A percentile compares a stretch with the other conserved stretches of the same genome.
These are phyloP conservation scores for Nycticorax nycticorax DNA, from an alignment of 2,113 vertebrate genomes.

Conservation along the genomic window DNA sequence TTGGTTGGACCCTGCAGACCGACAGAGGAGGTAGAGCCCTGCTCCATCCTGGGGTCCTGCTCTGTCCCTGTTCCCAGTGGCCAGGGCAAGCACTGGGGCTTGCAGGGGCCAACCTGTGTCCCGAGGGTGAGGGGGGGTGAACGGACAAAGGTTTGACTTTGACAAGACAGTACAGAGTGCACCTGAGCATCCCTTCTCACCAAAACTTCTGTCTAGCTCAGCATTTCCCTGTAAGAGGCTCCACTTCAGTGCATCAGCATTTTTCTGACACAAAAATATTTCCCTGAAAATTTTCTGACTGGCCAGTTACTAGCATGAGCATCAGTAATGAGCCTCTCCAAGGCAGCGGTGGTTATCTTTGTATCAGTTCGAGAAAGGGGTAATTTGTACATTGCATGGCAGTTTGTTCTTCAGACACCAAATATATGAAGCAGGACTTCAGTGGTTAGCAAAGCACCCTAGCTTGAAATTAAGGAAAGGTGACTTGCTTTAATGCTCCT, in stretches of 20 bases:
- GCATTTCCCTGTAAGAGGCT: background rate
- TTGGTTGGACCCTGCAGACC: accelerated
- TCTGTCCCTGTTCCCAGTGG: background rate
- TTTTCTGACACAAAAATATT: constrained; percentile 18
- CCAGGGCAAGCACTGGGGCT: background rate
- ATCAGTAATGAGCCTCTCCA: background rate
- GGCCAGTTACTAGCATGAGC: background rate
- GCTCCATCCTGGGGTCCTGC: accelerated
- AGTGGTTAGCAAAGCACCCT: background rate
- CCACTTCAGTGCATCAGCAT: background rate
- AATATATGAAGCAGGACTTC: background rate
- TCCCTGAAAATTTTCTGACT: background rate
- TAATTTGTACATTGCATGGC: background rate
- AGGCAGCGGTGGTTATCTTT: background rate
- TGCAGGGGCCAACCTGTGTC: accelerated
- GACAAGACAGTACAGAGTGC: background rate
- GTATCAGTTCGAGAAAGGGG: background rate
- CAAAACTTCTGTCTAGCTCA: background rate
- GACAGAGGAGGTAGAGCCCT: background rate
- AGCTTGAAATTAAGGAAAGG: background rate
- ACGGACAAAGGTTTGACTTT: background rate
- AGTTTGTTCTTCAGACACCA: background rate
- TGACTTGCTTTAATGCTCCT: background rate
- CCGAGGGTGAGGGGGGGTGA: background rate
- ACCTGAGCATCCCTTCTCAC: background rate